Evolutionary conservation across 2,113 vertebrate species (phyloP).

Genomic region (Eulemur macaco): DNA sequence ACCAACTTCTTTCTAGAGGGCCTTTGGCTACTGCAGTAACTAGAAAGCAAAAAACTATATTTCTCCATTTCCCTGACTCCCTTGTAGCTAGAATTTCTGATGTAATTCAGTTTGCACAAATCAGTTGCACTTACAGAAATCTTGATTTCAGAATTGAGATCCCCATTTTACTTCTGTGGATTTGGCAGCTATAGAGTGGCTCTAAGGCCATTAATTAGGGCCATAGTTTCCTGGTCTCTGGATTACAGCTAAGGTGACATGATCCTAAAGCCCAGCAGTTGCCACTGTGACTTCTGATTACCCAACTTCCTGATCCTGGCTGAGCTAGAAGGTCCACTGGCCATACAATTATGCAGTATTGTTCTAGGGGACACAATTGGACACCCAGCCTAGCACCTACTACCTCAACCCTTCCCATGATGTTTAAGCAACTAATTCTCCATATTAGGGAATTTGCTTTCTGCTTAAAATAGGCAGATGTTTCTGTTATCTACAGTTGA

Average conservation of each 20-base stretch:
- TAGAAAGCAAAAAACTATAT: conserved; percentile 22
- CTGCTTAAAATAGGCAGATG: conserved; percentile 16
- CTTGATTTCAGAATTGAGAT: neutral
- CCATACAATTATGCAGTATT: neutral
- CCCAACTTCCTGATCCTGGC: neutral
- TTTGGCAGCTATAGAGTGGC: neutral
- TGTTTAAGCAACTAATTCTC: neutral
- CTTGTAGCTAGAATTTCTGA: conserved; percentile 10
- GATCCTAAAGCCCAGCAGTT: neutral
- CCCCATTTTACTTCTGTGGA: neutral
- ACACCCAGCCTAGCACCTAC: neutral
- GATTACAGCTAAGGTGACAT: neutral
- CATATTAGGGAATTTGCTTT: neutral
- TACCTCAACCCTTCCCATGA: neutral
- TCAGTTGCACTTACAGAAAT: neutral
- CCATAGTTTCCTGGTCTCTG: neutral
- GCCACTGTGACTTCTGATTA: conserved; percentile 9
- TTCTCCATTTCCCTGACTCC: neutral
- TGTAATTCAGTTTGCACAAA: neutral
- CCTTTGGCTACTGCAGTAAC: neutral
- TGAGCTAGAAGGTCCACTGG: neutral
- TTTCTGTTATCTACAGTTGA: neutral
- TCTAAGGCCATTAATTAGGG: neutral
- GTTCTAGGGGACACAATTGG: neutral
- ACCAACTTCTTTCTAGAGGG: neutral